Base-by-base conservation (phyloP, 2,888 invertebrate genomes). In the Agrotis exclamationis region DNA sequence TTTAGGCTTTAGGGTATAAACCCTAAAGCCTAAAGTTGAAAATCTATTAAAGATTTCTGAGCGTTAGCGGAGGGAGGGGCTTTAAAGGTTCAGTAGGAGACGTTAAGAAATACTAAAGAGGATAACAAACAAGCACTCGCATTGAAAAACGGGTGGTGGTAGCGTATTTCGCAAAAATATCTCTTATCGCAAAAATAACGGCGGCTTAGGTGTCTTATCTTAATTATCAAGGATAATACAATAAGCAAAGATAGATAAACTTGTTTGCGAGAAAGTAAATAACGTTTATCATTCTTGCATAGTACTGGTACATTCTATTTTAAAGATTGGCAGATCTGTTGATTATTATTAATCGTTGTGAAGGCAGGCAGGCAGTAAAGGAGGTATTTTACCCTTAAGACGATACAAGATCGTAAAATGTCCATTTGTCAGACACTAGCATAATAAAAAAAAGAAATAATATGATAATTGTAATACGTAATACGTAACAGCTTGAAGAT, bases 191-290 rank as follows among this genome's bases (percentile, higher is more conserved):
- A 76, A 76, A 67, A 63, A 84, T 65, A 81, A 81, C 80, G 63
- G 64, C 57, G 70, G 80, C 76, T 78, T 70, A 78, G 68, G 63
- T 44, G 65, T 68, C 77, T 82, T 86, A 86, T 86, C 84, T 76
- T 80, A 76, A 82, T 84, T 82, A 86, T 86, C 83, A 74, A 76
- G 80, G 81, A 85, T 86, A 83, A 83, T 72, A 79, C 74, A 68
- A 58, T 64, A 73, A 53, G 64, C 50, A 72, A 71, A 84, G 62
- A 56, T 63, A 82, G 84, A 82, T 85, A 80, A 84, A 76, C 74
- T 72, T 85, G 81, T 79, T 86, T 84, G 69, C 76, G 73, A 73
- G 64, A 76, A 82, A 80, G 68, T 76, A 80, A 73, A 70, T 70
- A 73, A 71, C 24, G 22, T 67, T 63, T 70, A 65, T 63, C 56